phyloP scores from a whole-genome alignment of 2,797 vertebrate species.

The Vultur gryphus region DNA sequence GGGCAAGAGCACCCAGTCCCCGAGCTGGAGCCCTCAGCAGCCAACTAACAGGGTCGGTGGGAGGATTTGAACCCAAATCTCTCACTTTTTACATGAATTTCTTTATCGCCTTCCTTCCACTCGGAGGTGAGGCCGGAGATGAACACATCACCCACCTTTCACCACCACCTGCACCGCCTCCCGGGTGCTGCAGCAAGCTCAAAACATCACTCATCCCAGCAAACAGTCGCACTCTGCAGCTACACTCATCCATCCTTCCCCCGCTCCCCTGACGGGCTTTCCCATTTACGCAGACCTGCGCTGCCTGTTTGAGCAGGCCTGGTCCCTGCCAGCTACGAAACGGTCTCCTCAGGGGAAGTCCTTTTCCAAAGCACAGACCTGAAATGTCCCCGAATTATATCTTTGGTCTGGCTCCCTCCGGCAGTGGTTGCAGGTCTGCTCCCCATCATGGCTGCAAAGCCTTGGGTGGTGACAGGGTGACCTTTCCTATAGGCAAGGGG shows the following conservation, averaged over 20 bases:
- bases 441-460: background rate
- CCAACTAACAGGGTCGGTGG: accelerated
- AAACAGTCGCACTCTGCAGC: background rate
- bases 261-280: background rate
- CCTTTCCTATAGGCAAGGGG: background rate
- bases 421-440: background rate
- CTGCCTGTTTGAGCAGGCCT: background rate
- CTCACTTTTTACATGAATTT: background rate
- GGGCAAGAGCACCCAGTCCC: background rate
- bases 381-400: background rate
- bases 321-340: background rate
- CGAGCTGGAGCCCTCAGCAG: background rate
- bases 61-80: background rate
- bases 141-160: background rate
- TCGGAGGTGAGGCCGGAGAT: accelerated
- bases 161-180: background rate
- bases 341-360: background rate
- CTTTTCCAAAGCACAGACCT: background rate
- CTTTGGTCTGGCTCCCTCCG: background rate
- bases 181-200: background rate
- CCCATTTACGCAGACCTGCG: too few relatives aligned
- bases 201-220: background rate
- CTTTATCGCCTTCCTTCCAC: background rate
- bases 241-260: background rate
- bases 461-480: background rate